These are phyloP conservation scores for Bufo bufo DNA, from an alignment of 2,113 vertebrate genomes.

Conservation along the genomic window DNA sequence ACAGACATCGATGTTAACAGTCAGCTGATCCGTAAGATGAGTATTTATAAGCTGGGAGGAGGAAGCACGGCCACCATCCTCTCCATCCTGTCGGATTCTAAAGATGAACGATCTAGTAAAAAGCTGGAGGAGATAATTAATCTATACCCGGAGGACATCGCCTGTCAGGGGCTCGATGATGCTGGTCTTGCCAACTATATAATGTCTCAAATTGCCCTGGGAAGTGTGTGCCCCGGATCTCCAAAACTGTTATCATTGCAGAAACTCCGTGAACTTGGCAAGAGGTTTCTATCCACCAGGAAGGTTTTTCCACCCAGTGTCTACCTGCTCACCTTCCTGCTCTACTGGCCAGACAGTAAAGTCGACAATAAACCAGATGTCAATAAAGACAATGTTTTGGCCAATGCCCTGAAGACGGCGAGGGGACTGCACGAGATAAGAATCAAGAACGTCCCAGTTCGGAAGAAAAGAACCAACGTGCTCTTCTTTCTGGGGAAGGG, in stretches of 20 bases:
- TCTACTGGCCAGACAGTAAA: conserved; percentile 81
- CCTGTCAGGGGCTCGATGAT: conserved; percentile 65
- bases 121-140: conserved; percentile 71
- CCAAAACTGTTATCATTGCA: conserved; percentile 63
- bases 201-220: conserved; percentile 64
- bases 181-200: conserved; percentile 74
- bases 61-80: conserved; percentile 77
- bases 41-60: conserved; percentile 73
- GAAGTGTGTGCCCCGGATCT: conserved; percentile 68
- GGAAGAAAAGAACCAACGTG: conserved; percentile 74
- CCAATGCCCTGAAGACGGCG: conserved; percentile 70
- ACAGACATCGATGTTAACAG: not conserved
- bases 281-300: conserved; percentile 66
- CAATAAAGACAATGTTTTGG: conserved; percentile 73
- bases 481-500: conserved; percentile 79
- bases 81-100: conserved; percentile 71
- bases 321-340: conserved; percentile 74
- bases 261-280: conserved; percentile 69
- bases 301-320: conserved; percentile 68
- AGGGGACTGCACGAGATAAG: conserved; percentile 68
- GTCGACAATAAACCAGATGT: conserved; percentile 59
- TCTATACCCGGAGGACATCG: conserved; percentile 69
- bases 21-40: conserved; percentile 69
- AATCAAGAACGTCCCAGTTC: conserved; percentile 73
- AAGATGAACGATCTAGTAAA: conserved; percentile 51